phyloP scores from a whole-genome alignment of 2,113 vertebrate genomes.

The Cinclus mexicanus region DNA sequence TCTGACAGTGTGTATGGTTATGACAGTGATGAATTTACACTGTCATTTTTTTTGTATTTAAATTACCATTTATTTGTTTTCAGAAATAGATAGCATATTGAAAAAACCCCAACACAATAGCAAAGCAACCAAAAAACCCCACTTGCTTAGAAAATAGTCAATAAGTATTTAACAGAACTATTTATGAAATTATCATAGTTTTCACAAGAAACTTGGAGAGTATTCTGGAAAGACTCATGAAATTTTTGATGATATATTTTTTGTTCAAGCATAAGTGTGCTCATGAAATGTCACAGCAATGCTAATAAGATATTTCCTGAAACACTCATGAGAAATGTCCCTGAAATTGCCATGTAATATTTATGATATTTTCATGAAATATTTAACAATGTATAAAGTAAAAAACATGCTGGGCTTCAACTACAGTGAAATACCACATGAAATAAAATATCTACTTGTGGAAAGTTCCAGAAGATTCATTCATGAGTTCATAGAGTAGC shows the following conservation, averaged over 20 bases:
- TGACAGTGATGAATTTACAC: not conserved
- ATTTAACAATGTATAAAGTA: not conserved
- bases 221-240: not conserved
- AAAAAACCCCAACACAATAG: not conserved
- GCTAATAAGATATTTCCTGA: constrained; percentile 1
- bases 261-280: not conserved
- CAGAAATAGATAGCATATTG: not conserved
- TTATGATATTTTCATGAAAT: constrained; percentile 3
- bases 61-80: not conserved
- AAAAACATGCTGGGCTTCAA: not conserved
- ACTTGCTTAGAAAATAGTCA: not conserved
- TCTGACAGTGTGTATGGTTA: not conserved
- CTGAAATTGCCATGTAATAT: not conserved
- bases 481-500: not conserved
- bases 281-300: constrained; percentile 4
- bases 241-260: not conserved
- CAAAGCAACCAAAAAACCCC: not conserved
- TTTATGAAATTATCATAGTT: not conserved
- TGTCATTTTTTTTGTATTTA: not conserved
- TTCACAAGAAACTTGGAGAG: not conserved
- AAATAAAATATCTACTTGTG: not conserved
- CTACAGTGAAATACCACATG: not conserved
- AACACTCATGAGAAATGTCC: not conserved
- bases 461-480: not conserved
- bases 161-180: not conserved